Evolutionary conservation across 2,797 vertebrate genomes (phyloP).

Genomic region (Characodon lateralis): DNA sequence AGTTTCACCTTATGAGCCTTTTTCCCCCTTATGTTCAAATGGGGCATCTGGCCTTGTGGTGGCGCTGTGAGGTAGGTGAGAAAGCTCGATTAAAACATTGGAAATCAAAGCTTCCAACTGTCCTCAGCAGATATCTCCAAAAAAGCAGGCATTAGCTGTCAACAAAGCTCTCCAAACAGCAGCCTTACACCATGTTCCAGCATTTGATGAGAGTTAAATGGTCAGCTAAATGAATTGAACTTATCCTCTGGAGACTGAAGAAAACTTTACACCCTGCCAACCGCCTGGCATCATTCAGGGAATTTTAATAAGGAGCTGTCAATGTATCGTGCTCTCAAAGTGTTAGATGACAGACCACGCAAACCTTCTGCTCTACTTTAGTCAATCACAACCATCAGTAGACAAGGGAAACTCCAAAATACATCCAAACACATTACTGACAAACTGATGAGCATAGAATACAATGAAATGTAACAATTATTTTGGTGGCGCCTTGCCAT

Average conservation of each 20-base stretch:
- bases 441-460: neutral
- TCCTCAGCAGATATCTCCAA: conserved; percentile 5
- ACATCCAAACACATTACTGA: neutral
- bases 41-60: neutral
- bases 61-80: no score
- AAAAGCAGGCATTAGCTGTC: conserved; percentile 7
- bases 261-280: conserved; percentile 7
- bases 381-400: conserved; percentile 6
- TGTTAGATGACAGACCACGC: conserved; percentile 18
- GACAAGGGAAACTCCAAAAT: conserved; percentile 10
- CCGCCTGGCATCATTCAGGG: conserved; percentile 35
- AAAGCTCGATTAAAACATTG: neutral
- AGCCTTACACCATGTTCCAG: conserved; percentile 8
- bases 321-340: conserved; percentile 13
- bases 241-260: conserved; percentile 31
- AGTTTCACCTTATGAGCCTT: neutral
- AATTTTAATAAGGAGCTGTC: conserved; percentile 24
- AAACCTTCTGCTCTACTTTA: conserved; percentile 5
- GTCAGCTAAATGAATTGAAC: conserved; percentile 17
- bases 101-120: neutral
- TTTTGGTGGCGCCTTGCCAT: neutral
- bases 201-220: conserved; percentile 19
- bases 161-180: neutral
- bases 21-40: neutral
- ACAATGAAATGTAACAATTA: neutral